A percentile compares a stretch with the other conserved stretches of the same genome.
These are phyloP conservation scores for Muscina levida DNA, from an alignment of 2,888 invertebrate species.

Conservation along the genomic window DNA sequence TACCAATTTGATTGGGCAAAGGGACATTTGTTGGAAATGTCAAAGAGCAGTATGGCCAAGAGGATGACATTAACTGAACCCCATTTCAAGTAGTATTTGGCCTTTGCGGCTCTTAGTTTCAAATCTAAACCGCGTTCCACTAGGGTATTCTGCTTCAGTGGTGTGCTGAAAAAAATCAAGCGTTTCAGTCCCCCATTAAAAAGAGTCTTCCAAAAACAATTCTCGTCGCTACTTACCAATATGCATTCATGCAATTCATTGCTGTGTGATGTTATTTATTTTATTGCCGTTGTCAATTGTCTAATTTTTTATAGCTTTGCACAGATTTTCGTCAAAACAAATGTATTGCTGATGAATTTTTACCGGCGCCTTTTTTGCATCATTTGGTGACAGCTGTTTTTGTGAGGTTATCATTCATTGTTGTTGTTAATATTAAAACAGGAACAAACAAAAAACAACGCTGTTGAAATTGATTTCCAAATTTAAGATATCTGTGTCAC, in stretches of 20 bases:
- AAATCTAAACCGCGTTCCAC: slow-evolving; percentile 73
- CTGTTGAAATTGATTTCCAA: too few relatives aligned
- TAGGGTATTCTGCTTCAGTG: slow-evolving; percentile 69
- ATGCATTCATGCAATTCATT: slow-evolving; percentile 48
- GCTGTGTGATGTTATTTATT: not conserved
- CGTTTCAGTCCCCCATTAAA: too few relatives aligned
- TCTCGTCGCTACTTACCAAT: slow-evolving; percentile 40
- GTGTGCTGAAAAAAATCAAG: slow-evolving; percentile 68
- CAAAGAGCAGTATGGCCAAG: slow-evolving; percentile 73
- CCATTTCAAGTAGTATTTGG: slow-evolving; percentile 76
- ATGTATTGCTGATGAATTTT: not conserved
- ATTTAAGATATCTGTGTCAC: too few relatives aligned
- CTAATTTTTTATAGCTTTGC: not conserved
- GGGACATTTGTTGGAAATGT: slow-evolving; percentile 75
- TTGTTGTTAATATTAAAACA: not conserved
- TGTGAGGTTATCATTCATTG: slow-evolving; percentile 34
- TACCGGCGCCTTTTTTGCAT: slow-evolving; percentile 47
- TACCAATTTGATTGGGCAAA: slow-evolving; percentile 74
- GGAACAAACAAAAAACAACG: not conserved
- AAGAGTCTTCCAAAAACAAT: too few relatives aligned
- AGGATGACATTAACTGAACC: slow-evolving; percentile 74
- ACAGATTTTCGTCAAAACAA: slow-evolving; percentile 1
- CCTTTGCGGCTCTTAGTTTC: slow-evolving; percentile 71
- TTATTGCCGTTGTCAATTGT: not conserved
- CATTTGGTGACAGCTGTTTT: slow-evolving; percentile 28